Evolutionary conservation across 2,113 vertebrate species (phyloP), one percentile per base, ranked within the genome.

Genomic region (Solea solea): DNA sequence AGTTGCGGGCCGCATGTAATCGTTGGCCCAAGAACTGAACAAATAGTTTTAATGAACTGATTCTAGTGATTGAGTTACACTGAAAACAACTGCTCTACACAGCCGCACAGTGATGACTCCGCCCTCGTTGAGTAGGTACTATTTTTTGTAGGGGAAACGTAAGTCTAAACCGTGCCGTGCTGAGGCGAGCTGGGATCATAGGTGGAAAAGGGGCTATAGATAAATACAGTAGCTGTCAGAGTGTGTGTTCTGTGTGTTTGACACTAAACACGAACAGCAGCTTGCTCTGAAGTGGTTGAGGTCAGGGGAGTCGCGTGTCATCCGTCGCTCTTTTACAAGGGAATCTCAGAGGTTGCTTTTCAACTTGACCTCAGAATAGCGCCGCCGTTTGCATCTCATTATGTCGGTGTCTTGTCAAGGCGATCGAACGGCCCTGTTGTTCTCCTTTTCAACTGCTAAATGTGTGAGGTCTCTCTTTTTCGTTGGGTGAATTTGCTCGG

Each of bases 401-500:
- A 64, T 70, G 16, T 15, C 21, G 52, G 28, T 5, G 25, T 27
- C 11, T 6, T 9, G 28, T 63, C 54, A 34, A 53, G 40, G 3
- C 14, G 2, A 66, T 40, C 53, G 9, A 11, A 34, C 1, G 0
- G 14, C 15, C 28, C 21, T 16, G 64, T 66, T 52, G 39, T 41
- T 71, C 34, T 34, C 21, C 2, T 27, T 34, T 34, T 34, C 34
- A 2, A 41, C 21, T 5, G 6, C 21, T 63, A 61, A 70, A 52
- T 71, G 21, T 27, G 15, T 12, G 53, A 15, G 44, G 2, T 46
- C 48, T 71, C 49, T 9, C 57, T 41, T 59, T 41, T 50, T 40
- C 16, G 34, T n/a, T 41, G 28, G 34, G 25, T 41, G 28, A 74
- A 79, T 86, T 80, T 81, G 68, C 54, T 86, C 56, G 49, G 56